Percentiles rank a stretch among this genome's conserved stretches.
Conservation (phyloP, 2,797 vertebrate species). For the Poecilia picta region DNA sequence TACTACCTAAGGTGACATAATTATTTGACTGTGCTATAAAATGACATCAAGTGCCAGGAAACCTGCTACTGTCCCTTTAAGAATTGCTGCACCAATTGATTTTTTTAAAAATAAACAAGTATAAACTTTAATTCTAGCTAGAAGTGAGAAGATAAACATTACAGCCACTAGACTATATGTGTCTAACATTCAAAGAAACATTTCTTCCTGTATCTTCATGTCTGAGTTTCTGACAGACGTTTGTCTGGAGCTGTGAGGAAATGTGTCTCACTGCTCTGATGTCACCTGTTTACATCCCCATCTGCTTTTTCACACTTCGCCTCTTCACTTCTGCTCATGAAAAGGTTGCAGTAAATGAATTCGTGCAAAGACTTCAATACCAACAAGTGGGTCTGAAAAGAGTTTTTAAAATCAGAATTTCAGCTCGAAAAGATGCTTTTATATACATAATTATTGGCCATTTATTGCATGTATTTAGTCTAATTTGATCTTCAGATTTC, state of each 20-base stretch:
- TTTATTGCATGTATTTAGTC: neutral
- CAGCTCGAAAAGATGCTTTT: neutral
- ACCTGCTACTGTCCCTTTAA: no score
- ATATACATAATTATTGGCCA: neutral
- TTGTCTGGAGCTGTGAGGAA: neutral
- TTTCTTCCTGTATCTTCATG: neutral
- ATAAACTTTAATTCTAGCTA: no score
- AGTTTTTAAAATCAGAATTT: neutral
- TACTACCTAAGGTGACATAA: no score
- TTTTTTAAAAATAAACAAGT: no score
- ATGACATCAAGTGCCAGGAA: no score
- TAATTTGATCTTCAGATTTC: neutral
- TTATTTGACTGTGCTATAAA: no score
- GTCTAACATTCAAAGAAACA: neutral
- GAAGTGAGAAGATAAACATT: no score
- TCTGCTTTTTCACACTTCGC: neutral
- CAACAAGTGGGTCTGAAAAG: neutral
- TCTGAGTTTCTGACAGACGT: neutral
- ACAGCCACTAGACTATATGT: neutral
- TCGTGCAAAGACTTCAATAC: neutral
- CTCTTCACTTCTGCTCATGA: neutral
- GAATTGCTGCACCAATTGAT: no score
- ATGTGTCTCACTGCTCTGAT: neutral
- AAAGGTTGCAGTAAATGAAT: neutral
- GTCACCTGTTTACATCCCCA: neutral